Conservation (phyloP, 1,140 invertebrate genomes). For the Drosophila erecta region DNA sequence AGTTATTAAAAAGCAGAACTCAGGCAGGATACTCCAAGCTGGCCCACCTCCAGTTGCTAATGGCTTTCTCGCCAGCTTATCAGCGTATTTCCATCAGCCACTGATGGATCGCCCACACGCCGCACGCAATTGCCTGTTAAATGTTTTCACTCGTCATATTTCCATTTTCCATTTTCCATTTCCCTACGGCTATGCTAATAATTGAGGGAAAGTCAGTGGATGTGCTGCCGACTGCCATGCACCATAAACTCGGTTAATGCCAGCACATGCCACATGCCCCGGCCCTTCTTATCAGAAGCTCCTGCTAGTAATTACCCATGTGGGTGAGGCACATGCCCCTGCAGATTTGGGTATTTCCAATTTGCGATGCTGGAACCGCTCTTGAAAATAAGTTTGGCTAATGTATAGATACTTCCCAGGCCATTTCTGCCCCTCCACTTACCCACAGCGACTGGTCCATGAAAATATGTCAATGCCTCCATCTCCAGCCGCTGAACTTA, state of each 20-base stretch:
- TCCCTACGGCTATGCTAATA: slow-evolving; percentile 52
- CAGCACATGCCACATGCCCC: slow-evolving; percentile 29
- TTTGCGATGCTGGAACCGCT: too few relatives aligned
- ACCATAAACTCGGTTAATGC: slow-evolving; percentile 55
- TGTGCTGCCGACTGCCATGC: slow-evolving; percentile 17
- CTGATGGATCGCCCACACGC: slow-evolving; percentile 42
- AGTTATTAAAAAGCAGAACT: slow-evolving; percentile 58
- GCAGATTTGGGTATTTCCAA: background rate
- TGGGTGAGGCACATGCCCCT: slow-evolving; percentile 34
- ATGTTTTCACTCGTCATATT: slow-evolving; percentile 40
- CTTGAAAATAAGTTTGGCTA: too few relatives aligned
- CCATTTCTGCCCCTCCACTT: background rate
- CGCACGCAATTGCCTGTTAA: slow-evolving; percentile 60
- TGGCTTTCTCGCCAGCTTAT: slow-evolving; percentile 73
- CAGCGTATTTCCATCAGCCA: slow-evolving; percentile 53
- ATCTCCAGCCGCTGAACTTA: slow-evolving; percentile 59
- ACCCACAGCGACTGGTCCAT: slow-evolving; percentile 35
- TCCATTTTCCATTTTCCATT: slow-evolving; percentile 25
- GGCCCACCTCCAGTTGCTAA: slow-evolving; percentile 43
- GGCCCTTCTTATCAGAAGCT: slow-evolving; percentile 33
- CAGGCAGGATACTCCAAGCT: slow-evolving; percentile 12
- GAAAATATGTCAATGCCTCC: slow-evolving; percentile 41
- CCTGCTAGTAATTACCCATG: slow-evolving; percentile 6
- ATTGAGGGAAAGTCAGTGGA: slow-evolving; percentile 19
- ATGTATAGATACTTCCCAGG: too few relatives aligned